phyloP scores from a whole-genome alignment of 2,888 invertebrate species.

The Temnothorax rugatulus region DNA sequence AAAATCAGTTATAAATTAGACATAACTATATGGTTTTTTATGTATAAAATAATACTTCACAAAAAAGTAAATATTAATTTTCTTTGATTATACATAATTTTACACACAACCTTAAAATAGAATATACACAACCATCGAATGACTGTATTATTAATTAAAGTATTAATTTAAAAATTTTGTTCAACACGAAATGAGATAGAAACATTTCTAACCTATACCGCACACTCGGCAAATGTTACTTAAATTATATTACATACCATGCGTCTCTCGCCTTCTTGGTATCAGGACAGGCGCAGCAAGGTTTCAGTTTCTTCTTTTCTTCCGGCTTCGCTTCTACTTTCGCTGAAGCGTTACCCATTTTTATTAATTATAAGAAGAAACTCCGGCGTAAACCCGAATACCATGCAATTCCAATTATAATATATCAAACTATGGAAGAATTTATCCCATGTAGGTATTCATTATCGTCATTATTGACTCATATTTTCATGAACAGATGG shows the following conservation, averaged over 20 bases:
- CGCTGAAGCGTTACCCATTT: constrained; percentile 88
- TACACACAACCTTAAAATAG: background rate
- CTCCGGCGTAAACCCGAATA: too few relatives aligned
- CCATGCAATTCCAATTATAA: too few relatives aligned
- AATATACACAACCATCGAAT: background rate
- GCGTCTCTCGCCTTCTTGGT: constrained; percentile 96
- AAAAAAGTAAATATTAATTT: background rate
- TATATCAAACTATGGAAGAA: too few relatives aligned
- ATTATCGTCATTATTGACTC: background rate
- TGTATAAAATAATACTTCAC: background rate
- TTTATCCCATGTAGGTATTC: background rate
- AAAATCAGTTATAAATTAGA: background rate
- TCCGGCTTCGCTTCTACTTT: constrained; percentile 86
- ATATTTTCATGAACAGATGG: background rate
- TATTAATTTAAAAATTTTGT: background rate
- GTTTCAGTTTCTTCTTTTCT: constrained; percentile 92
- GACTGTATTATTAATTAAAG: background rate
- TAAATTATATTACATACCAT: constrained; percentile 90
- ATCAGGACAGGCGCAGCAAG: constrained; percentile 99
- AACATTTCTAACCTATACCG: constrained; percentile 22
- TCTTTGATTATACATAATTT: background rate
- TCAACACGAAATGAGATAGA: background rate
- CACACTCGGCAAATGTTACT: background rate
- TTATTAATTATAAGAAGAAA: constrained; percentile 13
- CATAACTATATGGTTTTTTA: background rate